phyloP scores from a whole-genome alignment of 2,797 vertebrate genomes.

The Centroberyx gerrardi region DNA sequence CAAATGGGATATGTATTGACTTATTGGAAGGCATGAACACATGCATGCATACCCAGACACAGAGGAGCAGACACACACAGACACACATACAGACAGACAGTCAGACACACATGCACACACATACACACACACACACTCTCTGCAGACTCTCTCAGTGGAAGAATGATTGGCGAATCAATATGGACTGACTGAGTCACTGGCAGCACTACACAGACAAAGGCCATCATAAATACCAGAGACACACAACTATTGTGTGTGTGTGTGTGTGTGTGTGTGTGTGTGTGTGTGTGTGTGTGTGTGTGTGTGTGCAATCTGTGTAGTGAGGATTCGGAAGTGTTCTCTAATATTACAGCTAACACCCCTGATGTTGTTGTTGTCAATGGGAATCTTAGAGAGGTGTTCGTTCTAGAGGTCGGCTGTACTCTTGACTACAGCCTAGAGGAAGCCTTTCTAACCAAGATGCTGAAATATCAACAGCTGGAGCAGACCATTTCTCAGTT shows the following conservation, averaged over 20 bases:
- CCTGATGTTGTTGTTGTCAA: too few species aligned
- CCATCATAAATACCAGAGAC: not conserved
- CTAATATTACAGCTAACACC: too few species aligned
- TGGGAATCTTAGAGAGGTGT: too few species aligned
- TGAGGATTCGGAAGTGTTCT: too few species aligned
- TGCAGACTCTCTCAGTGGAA: conserved; percentile 11
- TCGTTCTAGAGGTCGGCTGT: too few species aligned
- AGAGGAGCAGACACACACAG: conserved; percentile 18
- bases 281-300: conserved; percentile 1
- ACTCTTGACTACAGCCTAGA: too few species aligned
- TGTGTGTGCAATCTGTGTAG: too few species aligned
- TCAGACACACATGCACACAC: conserved; percentile 13
- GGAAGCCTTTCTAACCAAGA: too few species aligned
- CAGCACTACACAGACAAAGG: not conserved
- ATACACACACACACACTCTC: conserved; percentile 14
- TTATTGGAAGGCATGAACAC: conserved; percentile 44
- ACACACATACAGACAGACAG: conserved; percentile 19
- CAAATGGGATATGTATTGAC: conserved; percentile 62
- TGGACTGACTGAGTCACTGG: conserved; percentile 2
- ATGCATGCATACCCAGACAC: not conserved
- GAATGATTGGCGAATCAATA: conserved; percentile 25
- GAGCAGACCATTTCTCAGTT: too few species aligned
- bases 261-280: too few species aligned
- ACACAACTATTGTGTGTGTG: not conserved
- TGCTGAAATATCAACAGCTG: too few species aligned